Base-by-base conservation (phyloP, 2,888 invertebrate species). In the Caenorhabditis becei region DNA sequence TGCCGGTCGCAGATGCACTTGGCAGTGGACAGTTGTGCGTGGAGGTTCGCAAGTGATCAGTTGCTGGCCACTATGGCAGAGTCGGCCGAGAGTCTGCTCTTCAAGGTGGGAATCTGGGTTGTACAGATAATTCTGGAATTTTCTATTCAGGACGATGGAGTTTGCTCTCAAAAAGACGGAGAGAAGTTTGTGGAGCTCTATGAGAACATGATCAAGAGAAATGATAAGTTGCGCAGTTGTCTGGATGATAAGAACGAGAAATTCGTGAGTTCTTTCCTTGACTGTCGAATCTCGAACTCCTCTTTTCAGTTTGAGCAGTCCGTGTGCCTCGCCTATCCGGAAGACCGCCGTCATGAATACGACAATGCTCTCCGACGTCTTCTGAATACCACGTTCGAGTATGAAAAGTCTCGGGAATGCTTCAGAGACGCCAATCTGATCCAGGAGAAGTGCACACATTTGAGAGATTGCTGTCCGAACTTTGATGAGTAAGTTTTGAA, bases 1-100 rank as follows among this genome's bases (percentile, higher is more conserved):
- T 87, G 87, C 70, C 78, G 85, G 20, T 79, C 77, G 24, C 86
- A 87, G 82, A 87, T 87, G 87, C 86, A 87, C 59, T 56, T 87
- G 41, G 87, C 87, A 3, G 85, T 87, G n/a, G 87, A 87, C 71
- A 83, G 83, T 44, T 85, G 80, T 78, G 87, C 83, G 66, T 86
- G 86, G 85, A 59, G 83, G 35, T 87, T 86, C 58, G 87, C 87
- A 7, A 78, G 84, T 20, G 80, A 79, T 53, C 71, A 84, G 20
- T 54, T 87, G 5, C 59, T 87, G 16, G 69, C 84, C 8, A 82
- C 87, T 2, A 78, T 87, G 62, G 84, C 87, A 7, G 87, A 87
- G 59, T 83, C 83, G 20, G 83, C 87, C 0, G 87, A 87, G 54
- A 86, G 84, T 74, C 82, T 87, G 37, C 71, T 87, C n/a, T 87